Evolutionary conservation across 1,140 invertebrate species (phyloP), one percentile per base, ranked within the genome.

Genomic region (Phymorhynchus buccinoides): DNA sequence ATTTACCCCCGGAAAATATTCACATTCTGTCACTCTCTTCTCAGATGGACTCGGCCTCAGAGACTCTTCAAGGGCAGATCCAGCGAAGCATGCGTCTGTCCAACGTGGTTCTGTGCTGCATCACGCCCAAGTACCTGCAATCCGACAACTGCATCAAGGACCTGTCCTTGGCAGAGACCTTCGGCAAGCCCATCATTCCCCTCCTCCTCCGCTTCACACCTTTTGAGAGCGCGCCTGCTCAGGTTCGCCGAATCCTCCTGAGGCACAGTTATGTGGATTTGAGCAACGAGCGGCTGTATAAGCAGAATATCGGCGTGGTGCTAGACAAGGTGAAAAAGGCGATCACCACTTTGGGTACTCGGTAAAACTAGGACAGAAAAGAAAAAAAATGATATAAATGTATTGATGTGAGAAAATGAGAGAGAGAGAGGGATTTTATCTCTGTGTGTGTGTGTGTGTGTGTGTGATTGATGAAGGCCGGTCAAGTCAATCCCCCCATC

Each of bases 151-250:
- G 94, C 88, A 91, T 91, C 62, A 93, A 94, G 82, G 94, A 94
- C 87, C 87, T 94, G 42, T 92, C 91, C n/a, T 88, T 94, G 78
- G 94, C 94, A 4, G 93, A 94, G 84, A 90, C 93, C 27, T 89
- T 94, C 56, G 90, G 93, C 42, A 94, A 94, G 88, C 94, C 94
- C 27, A 93, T 94, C 62, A 89, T 94, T 42, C 94, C 94, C 12
- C 89, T 94, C 1, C 91, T 94, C 84, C 86, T 93, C 16, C 80
- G 91, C 41, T 92, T 91, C 80, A 93, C 91, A 14, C 94, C 94
- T 30, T 91, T 93, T 42, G 92, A 93, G 73, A 92, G 89, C 77
- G 91, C 91, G 7, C 90, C 91, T n/a, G 82, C 88, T 16, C 89
- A 90, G 80, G 91, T 92, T 37, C 85, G 90, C 16, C 91, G 91